Evolutionary conservation across 2,888 invertebrate species (phyloP).

Genomic region (Orchesella flavescens): DNA sequence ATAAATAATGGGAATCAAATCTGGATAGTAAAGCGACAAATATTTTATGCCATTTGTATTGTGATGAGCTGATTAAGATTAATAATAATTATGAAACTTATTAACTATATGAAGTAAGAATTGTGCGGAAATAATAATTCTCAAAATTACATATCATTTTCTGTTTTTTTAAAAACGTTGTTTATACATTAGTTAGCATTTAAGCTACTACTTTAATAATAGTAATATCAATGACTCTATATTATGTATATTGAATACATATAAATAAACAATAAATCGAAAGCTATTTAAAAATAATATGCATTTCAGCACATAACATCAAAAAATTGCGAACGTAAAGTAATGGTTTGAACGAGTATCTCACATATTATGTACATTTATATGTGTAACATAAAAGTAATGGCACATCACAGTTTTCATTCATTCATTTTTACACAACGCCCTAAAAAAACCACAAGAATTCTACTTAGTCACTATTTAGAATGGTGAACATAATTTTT

Average conservation of each 20-base stretch:
- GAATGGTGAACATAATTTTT: too few relatives aligned
- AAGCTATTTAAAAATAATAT: neutral
- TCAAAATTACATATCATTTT: too few relatives aligned
- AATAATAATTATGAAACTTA: too few relatives aligned
- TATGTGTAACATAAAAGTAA: neutral
- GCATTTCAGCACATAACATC: too few relatives aligned
- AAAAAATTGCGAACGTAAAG: neutral
- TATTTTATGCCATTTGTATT: too few relatives aligned
- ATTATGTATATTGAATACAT: neutral
- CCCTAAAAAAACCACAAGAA: too few relatives aligned
- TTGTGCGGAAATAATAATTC: too few relatives aligned
- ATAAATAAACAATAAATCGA: neutral
- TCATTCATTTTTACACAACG: neutral
- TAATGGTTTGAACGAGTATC: neutral
- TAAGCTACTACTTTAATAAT: neutral
- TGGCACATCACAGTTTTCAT: neutral
- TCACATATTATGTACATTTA: neutral
- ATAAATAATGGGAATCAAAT: too few relatives aligned
- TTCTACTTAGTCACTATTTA: too few relatives aligned
- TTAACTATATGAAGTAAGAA: too few relatives aligned
- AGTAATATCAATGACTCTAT: neutral
- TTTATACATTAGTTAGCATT: conserved; percentile 1
- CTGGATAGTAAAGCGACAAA: too few relatives aligned
- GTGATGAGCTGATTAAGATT: too few relatives aligned
- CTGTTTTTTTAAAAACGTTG: neutral